Evolutionary conservation across 2,113 vertebrate genomes (phyloP).

Genomic region (Sceloporus tristichus): DNA sequence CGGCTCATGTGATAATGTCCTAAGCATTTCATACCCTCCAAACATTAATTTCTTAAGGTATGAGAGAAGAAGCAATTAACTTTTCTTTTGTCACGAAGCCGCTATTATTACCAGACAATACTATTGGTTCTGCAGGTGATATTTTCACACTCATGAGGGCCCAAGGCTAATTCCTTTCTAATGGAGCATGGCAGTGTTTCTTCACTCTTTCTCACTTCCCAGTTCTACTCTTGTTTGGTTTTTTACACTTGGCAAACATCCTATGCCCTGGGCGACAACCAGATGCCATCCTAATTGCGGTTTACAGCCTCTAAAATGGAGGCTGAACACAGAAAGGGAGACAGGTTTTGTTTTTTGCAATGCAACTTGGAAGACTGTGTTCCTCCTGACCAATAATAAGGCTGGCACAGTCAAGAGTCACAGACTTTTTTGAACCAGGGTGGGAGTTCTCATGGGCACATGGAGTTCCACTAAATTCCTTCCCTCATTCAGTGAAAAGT

Average conservation of each 20-base stretch:
- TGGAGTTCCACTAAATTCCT: neutral
- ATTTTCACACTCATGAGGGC: neutral
- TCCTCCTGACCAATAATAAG: neutral
- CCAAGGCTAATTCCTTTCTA: slow-evolving; percentile 16
- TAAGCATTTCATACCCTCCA: neutral
- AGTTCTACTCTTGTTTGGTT: slow-evolving; percentile 12
- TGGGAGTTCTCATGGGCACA: neutral
- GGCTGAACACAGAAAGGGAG: neutral
- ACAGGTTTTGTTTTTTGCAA: neutral
- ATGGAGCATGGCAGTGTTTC: neutral
- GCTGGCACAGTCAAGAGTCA: neutral
- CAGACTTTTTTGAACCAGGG: neutral
- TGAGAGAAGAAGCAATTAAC: neutral
- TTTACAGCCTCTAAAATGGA: neutral
- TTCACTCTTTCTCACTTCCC: neutral
- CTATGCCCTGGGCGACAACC: slow-evolving; percentile 7
- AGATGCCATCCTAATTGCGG: slow-evolving; percentile 12
- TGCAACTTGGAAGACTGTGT: too few relatives aligned
- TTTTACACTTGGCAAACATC: neutral
- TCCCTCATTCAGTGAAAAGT: neutral
- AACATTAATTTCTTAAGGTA: neutral
- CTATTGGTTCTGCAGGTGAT: neutral
- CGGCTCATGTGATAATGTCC: neutral
- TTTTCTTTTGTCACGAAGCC: neutral
- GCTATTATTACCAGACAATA: neutral